These are phyloP conservation scores for Eretmochelys imbricata DNA, from an alignment of 2,113 vertebrate genomes.

Conservation along the genomic window DNA sequence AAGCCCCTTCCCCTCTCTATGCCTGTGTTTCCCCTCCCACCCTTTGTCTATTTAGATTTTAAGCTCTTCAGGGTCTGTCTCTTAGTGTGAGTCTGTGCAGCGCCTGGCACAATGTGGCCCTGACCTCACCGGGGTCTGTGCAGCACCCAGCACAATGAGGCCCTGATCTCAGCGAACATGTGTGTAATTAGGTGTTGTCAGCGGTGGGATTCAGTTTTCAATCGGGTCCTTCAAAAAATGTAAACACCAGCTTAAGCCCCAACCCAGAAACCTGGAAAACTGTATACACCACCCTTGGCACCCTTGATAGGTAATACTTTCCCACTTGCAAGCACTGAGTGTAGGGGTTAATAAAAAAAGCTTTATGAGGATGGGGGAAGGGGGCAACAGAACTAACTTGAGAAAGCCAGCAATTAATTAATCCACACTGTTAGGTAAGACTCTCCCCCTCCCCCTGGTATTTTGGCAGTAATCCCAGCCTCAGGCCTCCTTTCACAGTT, in stretches of 20 bases:
- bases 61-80: neutral
- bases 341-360: neutral
- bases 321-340: neutral
- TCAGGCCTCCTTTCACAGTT: neutral
- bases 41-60: neutral
- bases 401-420: no score
- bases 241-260: neutral
- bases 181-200: neutral
- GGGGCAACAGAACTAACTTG: neutral
- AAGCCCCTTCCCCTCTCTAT: neutral
- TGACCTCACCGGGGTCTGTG: no score
- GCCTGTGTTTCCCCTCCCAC: rapidly evolving
- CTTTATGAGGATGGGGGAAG: no score
- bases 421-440: no score
- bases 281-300: neutral
- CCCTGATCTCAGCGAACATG: neutral
- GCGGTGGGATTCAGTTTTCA: neutral
- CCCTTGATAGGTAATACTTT: neutral
- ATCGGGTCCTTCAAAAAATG: neutral
- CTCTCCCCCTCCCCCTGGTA: neutral
- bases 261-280: neutral
- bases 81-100: neutral
- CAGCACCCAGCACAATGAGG: neutral
- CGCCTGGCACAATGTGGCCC: neutral
- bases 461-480: neutral